phyloP scores from a whole-genome alignment of 35 echinoderm and acorn worm species.

The Heliocidaris erythrogramma region DNA sequence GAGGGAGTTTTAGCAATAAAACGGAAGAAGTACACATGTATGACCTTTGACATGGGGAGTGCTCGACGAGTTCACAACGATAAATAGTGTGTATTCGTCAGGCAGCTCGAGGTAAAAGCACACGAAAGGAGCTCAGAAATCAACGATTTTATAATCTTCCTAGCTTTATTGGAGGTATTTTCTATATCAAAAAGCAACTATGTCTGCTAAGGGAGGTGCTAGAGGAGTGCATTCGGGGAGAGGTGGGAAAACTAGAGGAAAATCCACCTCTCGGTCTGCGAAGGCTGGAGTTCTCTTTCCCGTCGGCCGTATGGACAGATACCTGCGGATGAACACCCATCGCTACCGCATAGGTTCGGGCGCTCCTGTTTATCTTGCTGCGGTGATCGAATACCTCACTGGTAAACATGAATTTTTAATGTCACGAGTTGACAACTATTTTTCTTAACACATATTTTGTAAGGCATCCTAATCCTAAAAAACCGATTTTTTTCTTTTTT shows the following conservation, averaged over 20 bases:
- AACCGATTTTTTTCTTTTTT: too few relatives aligned
- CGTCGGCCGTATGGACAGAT: conserved; percentile 87
- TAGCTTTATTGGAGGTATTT: background rate
- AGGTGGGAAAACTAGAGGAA: conserved; percentile 85
- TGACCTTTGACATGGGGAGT: conserved; percentile 15
- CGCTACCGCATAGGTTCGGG: conserved; percentile 89
- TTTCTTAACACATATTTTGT: too few relatives aligned
- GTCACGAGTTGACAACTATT: background rate
- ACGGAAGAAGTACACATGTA: background rate
- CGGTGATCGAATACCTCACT: conserved; percentile 96
- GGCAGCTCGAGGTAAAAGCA: background rate
- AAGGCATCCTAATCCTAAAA: too few relatives aligned
- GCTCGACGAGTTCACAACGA: background rate
- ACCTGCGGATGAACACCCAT: conserved; percentile 69
- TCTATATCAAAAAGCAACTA: background rate
- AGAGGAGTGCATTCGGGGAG: conserved; percentile 61
- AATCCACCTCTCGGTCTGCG: conserved; percentile 77
- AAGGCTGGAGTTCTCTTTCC: conserved; percentile 95
- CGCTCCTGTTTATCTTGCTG: conserved; percentile 90
- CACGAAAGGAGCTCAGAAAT: background rate
- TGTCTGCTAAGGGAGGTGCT: background rate
- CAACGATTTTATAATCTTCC: background rate
- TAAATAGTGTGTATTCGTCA: background rate
- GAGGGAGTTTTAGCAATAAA: background rate
- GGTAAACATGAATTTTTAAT: conserved; percentile 52